Base-by-base conservation (phyloP, 2,113 vertebrate species). In the Labeo catla region DNA sequence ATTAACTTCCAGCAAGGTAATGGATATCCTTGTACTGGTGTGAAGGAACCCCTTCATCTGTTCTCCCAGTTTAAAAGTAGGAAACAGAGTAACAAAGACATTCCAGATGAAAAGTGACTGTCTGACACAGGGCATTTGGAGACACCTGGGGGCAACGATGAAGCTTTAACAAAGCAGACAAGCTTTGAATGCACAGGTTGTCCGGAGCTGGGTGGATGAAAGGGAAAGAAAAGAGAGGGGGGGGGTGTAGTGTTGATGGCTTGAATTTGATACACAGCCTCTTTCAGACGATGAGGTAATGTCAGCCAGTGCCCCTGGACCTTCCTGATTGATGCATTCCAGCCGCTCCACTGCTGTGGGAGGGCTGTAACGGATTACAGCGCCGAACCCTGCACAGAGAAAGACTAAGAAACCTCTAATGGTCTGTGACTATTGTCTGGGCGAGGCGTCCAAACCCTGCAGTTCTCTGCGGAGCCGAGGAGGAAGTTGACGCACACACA, bases 1-100 rank as follows among this genome's bases (percentile, higher is more conserved):
- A 95, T 95, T 94, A 93, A 94, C 91, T 93, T 92, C 91, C 90
- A 91, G 91, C 84, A 90, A 93, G 90, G 94, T 95, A 94, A 95
- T 93, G 92, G 94, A 95, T 94, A 95, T 84, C 89, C 92, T 93
- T 94, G 91, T 92, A 88, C 90, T 90, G 89, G 90, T 93, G 89
- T 90, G 92, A 93, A 92, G 88, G 88, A 91, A 93, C 91, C 89
- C 91, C 87, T 88, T 87, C 91, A 90, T 92, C 94, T 93, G 36
- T 92, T 91, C 90, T 89, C 92, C 83, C 78, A 86, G 88, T 87
- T 5, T 85, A 86, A 90, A 92, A 91, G 89, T 90, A 86, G 89
- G 92, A 91, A 86, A 91, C 90, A 81, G 13, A 63, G 77, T 76
- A 93, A 93, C 91, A 93, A 92, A 93, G 90, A 88, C 90, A 85